These are phyloP conservation scores for Temnothorax rugatulus DNA, from an alignment of 2,888 invertebrate species.

Conservation along the genomic window DNA sequence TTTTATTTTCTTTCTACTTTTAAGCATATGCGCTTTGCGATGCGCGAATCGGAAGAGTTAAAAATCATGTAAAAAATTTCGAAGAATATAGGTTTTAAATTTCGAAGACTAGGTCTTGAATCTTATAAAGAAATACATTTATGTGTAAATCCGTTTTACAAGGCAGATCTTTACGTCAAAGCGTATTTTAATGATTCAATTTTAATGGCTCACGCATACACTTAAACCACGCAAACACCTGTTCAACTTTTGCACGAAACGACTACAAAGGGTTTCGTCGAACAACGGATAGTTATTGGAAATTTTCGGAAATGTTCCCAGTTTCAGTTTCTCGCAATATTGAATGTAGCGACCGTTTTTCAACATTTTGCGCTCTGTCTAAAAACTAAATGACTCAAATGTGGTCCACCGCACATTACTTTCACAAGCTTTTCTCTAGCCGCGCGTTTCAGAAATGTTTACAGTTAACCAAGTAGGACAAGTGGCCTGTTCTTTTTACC, in stretches of 20 bases:
- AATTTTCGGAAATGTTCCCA: neutral
- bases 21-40: neutral
- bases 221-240: neutral
- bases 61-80: neutral
- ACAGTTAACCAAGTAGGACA: neutral
- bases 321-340: neutral
- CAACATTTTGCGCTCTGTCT: neutral
- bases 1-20: neutral
- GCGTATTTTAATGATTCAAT: neutral
- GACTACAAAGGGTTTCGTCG: neutral
- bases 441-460: neutral
- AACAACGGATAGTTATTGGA: neutral
- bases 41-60: neutral
- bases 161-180: neutral
- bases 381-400: neutral
- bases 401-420: neutral
- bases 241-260: neutral
- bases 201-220: neutral
- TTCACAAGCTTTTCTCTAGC: neutral
- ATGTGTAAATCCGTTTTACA: neutral
- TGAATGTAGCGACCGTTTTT: neutral
- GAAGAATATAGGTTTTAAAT: neutral
- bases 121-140: neutral
- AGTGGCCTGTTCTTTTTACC: constrained; percentile 64
- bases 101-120: neutral